Evolutionary conservation across 2,888 invertebrate species (phyloP).

Genomic region (Eupithecia centaureata): DNA sequence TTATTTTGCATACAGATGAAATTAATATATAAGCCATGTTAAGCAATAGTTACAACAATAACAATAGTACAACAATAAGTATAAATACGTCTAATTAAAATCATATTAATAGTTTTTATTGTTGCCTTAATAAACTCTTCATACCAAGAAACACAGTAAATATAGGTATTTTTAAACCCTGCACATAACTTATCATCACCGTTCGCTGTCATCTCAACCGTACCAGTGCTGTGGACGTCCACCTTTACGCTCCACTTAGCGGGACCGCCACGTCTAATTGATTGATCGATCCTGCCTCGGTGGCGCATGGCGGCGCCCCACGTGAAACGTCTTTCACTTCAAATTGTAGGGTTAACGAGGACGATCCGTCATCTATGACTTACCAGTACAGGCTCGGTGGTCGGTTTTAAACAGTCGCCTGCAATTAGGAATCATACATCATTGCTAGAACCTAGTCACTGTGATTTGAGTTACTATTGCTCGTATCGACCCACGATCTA

Average conservation of each 20-base stretch:
- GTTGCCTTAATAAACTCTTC: too few species aligned
- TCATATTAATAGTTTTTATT: too few species aligned
- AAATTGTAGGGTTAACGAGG: conserved; percentile 21
- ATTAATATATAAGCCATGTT: not conserved
- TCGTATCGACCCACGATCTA: too few species aligned
- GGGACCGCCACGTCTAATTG: conserved; percentile 42
- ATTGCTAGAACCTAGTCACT: not conserved
- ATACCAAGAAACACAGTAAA: too few species aligned
- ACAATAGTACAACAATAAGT: too few species aligned
- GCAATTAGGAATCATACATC: not conserved
- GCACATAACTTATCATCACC: not conserved
- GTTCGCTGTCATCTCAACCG: not conserved
- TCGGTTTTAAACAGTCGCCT: not conserved
- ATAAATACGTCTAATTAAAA: too few species aligned
- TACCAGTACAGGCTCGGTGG: not conserved
- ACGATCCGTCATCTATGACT: conserved; percentile 25
- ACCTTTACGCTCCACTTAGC: conserved; percentile 41
- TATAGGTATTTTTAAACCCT: not conserved
- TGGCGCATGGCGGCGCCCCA: conserved; percentile 25
- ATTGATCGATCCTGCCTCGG: conserved; percentile 41
- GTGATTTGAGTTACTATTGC: too few species aligned
- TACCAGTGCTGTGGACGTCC: conserved; percentile 1
- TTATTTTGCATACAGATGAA: not conserved
- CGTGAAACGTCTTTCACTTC: conserved; percentile 26
- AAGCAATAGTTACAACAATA: too few species aligned